Conservation (phyloP, 2,113 vertebrate species). For the Isurus oxyrinchus region DNA sequence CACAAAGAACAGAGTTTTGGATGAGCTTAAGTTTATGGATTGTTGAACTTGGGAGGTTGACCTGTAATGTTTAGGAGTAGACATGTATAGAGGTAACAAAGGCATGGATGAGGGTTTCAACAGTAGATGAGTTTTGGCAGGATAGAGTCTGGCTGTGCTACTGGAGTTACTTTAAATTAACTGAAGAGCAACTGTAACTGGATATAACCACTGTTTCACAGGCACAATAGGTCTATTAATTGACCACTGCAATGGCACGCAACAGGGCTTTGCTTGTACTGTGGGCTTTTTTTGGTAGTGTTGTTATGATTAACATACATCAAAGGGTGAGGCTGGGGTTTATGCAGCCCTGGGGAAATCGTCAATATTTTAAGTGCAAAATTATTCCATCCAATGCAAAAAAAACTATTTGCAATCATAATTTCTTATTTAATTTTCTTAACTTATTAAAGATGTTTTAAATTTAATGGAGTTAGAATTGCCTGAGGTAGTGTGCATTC, state of each 20-base stretch:
- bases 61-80: too few relatives aligned
- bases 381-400: conserved; percentile 5
- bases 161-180: not conserved
- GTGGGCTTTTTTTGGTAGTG: not conserved
- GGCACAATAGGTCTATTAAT: not conserved
- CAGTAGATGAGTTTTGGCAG: too few relatives aligned
- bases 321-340: not conserved
- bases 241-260: not conserved
- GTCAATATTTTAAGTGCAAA: not conserved
- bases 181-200: not conserved
- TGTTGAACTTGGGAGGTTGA: not conserved
- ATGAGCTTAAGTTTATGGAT: not conserved
- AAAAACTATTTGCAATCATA: not conserved
- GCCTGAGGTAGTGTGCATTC: not conserved
- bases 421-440: conserved; percentile 4
- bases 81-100: too few relatives aligned
- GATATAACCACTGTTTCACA: not conserved
- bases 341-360: not conserved
- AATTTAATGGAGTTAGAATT: conserved; percentile 21
- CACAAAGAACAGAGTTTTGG: not conserved
- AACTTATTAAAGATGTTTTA: conserved; percentile 22
- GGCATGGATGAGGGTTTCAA: too few relatives aligned
- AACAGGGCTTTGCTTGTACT: not conserved
- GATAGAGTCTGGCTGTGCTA: too few relatives aligned
- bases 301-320: not conserved